A percentile compares a stretch with the other conserved stretches of the same genome.
These are phyloP conservation scores for Heliconius ethilla DNA, from an alignment of 2,888 invertebrate species.

Conservation along the genomic window DNA sequence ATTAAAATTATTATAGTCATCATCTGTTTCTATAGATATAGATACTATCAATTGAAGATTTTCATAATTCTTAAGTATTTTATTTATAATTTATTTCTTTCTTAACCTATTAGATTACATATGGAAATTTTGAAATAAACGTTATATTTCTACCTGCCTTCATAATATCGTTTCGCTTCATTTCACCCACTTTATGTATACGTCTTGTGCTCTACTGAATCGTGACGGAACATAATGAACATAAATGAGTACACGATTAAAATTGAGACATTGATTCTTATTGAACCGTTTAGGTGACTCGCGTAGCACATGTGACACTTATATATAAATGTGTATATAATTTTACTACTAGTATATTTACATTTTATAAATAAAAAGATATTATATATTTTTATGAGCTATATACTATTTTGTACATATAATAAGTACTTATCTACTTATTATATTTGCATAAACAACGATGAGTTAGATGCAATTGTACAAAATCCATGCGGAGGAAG, in stretches of 20 bases:
- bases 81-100: constrained; percentile 43
- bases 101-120: constrained; percentile 34
- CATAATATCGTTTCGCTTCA: constrained; percentile 44
- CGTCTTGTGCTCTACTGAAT: constrained; percentile 40
- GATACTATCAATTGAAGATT: too few relatives aligned
- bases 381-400: background rate
- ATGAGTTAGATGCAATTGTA: constrained; percentile 36
- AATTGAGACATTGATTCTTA: constrained; percentile 47
- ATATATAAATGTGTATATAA: too few relatives aligned
- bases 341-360: too few relatives aligned
- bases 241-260: constrained; percentile 42
- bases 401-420: background rate
- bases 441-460: background rate
- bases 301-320: constrained; percentile 19
- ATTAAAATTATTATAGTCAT: constrained; percentile 4
- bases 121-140: constrained; percentile 41
- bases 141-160: constrained; percentile 40
- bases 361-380: background rate
- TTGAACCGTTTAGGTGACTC: constrained; percentile 40
- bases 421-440: background rate
- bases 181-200: constrained; percentile 39
- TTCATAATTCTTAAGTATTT: background rate
- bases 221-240: constrained; percentile 45
- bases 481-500: constrained; percentile 48
- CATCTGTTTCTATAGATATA: background rate